Evolutionary conservation across 2,113 vertebrate genomes (phyloP), one percentile per base, ranked within the genome.

Genomic region (Lepisosteus osseus): DNA sequence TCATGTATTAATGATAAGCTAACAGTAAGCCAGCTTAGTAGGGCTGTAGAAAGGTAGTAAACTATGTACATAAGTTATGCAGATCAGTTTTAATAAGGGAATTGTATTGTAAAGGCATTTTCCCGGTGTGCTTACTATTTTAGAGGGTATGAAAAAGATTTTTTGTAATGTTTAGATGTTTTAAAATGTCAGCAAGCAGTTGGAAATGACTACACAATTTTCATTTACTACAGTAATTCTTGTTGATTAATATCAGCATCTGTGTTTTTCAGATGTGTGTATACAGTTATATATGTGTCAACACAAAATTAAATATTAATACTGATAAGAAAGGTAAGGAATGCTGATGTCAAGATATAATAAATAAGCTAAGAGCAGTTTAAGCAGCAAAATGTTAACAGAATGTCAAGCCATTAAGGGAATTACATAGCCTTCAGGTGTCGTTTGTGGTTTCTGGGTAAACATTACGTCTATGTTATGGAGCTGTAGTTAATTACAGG

Each of bases 311-410:
- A 3, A 6, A 76, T 72, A 74, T 73, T 75, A 55, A 67, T 59
- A 76, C 63, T 69, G 80, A 88, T 73, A 65, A 71, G 78, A 76
- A 54, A 69, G 65, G 71, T 64, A 78, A 67, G 80, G 80, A 85
- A 83, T 86, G 80, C 77, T 72, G 73, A 86, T 85, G 82, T 85
- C 79, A 74, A 41, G 69, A 59, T 14, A 55, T 44, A 69, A 61
- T 51, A 6, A 47, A 65, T 62, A 54, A 17, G 15, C 76, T 75
- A 61, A 80, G 78, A 76, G 74, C 55, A 70, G 82, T 74, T 55
- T 74, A 68, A 4, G 12, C 2, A 61, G 80, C 81, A 77, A 67
- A 71, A 80, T 77, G 62, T 55, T 69, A 73, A 73, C 74, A 65
- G 65, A 65, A 68, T 61, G 42, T 6, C 47, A 51, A 9, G 47